These are phyloP conservation scores for Halcyon smyrnensis DNA, from an alignment of 2,797 vertebrate genomes.

Conservation along the genomic window DNA sequence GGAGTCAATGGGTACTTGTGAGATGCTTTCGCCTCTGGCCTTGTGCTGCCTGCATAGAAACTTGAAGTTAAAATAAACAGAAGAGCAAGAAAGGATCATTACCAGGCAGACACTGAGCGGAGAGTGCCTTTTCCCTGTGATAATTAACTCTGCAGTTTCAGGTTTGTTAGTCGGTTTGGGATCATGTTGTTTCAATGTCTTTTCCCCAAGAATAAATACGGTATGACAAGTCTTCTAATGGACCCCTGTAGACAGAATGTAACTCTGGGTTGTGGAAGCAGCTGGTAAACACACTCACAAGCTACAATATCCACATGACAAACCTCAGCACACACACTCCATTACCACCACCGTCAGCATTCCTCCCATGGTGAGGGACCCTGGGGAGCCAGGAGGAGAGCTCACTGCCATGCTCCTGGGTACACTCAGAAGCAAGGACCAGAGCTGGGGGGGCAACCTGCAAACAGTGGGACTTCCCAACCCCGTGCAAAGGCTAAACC, in stretches of 20 bases:
- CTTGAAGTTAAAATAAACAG: not conserved
- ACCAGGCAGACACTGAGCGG: not conserved
- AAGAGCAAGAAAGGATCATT: not conserved
- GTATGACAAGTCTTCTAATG: constrained; percentile 5
- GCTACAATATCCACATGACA: not conserved
- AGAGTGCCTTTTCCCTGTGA: not conserved
- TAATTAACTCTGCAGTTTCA: constrained; percentile 1
- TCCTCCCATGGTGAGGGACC: not conserved
- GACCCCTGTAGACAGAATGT: not conserved
- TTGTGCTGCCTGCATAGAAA: not conserved
- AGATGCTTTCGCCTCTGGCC: not conserved
- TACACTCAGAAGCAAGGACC: not conserved
- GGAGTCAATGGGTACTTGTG: not conserved
- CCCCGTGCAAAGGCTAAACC: not conserved
- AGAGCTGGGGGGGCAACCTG: not conserved
- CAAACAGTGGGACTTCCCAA: not conserved
- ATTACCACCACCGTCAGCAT: not conserved
- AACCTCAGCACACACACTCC: not conserved
- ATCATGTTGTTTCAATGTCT: not conserved
- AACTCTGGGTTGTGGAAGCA: not conserved
- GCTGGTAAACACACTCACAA: not conserved
- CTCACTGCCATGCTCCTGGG: accelerated
- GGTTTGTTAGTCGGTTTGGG: not conserved
- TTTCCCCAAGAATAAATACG: not conserved
- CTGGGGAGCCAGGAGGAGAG: not conserved